Percentiles rank a stretch among this genome's conserved stretches.
phyloP scores from a whole-genome alignment of 1,140 invertebrate genomes.

The Homarus americanus region DNA sequence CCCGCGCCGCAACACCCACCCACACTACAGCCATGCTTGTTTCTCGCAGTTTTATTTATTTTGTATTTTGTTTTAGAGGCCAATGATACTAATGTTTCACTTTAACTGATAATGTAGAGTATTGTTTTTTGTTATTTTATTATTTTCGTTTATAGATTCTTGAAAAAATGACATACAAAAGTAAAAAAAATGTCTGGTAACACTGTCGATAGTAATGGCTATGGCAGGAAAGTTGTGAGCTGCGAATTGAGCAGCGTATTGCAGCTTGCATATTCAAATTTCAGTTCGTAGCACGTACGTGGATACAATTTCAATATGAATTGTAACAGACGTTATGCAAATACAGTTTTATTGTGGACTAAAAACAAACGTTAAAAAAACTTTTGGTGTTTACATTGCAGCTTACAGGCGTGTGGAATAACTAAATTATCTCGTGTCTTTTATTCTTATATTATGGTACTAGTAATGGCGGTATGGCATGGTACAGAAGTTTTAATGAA shows the following conservation, averaged over 20 bases:
- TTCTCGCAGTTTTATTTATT: background rate
- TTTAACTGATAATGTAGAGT: too few relatives aligned
- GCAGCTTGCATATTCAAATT: background rate
- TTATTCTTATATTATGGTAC: too few relatives aligned
- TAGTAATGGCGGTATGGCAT: too few relatives aligned
- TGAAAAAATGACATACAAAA: background rate
- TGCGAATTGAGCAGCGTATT: slow-evolving; percentile 2
- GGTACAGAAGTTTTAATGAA: too few relatives aligned
- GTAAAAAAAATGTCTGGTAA: background rate
- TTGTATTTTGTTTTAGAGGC: background rate
- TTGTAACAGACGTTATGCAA: background rate
- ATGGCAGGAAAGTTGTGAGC: slow-evolving; percentile 4
- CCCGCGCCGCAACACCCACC: background rate
- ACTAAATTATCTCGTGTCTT: too few relatives aligned
- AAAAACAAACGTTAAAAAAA: too few relatives aligned
- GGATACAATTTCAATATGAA: background rate
- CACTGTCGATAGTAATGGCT: slow-evolving; percentile 1
- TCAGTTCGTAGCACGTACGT: background rate
- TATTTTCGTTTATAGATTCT: background rate
- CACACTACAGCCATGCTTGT: background rate
- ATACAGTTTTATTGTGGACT: background rate
- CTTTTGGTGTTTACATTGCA: too few relatives aligned
- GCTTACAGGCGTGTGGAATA: too few relatives aligned
- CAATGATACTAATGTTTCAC: too few relatives aligned
- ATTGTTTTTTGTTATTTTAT: background rate